Evolutionary conservation across 2,888 invertebrate species (phyloP).

Genomic region (Thecocarcelia acutangulata): DNA sequence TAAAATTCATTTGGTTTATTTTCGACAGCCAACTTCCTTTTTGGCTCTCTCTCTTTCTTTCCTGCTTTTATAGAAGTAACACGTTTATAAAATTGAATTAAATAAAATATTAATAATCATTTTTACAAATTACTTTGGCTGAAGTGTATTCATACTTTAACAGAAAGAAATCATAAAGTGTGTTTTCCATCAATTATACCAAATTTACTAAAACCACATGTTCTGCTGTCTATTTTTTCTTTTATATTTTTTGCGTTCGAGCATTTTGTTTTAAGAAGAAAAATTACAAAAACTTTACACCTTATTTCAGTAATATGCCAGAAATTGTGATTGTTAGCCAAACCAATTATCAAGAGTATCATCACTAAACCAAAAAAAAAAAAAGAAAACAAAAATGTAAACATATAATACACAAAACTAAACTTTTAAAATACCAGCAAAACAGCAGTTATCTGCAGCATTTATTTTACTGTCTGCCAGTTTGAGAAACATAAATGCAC

Average conservation of each 20-base stretch:
- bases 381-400: background rate
- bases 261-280: background rate
- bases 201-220: background rate
- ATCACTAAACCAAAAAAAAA: conserved; percentile 38
- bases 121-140: too few species aligned
- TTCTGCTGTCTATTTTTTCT: background rate
- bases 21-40: too few species aligned
- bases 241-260: too few species aligned
- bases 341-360: conserved; percentile 52
- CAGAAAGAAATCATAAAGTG: too few species aligned
- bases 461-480: conserved; percentile 40
- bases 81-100: too few species aligned
- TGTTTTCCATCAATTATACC: background rate
- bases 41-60: too few species aligned
- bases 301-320: conserved; percentile 7
- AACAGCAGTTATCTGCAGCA: conserved; percentile 42
- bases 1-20: too few species aligned
- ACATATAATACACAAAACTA: background rate
- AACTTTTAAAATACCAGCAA: conserved; percentile 1
- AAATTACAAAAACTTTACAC: conserved; percentile 21
- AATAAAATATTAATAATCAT: too few species aligned
- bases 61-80: too few species aligned
- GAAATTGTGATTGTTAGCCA: conserved; percentile 22
- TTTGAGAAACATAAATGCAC: background rate
- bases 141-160: too few species aligned